Evolutionary conservation across 2,888 invertebrate genomes (phyloP).

Genomic region (Melanostoma mellinum): DNA sequence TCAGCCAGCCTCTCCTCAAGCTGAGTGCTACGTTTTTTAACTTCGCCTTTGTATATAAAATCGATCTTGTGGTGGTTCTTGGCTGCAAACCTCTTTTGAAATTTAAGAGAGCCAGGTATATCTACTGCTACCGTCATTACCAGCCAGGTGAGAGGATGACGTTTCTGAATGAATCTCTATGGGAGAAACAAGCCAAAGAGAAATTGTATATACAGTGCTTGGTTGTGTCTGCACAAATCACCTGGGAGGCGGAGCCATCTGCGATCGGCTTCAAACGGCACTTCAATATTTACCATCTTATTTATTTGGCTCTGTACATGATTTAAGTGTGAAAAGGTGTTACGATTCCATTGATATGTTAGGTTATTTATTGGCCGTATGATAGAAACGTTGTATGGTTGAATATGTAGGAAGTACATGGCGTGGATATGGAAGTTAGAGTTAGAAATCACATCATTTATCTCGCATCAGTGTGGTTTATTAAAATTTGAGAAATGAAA

Average conservation of each 20-base stretch:
- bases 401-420: slow-evolving; percentile 64
- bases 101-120: slow-evolving; percentile 54
- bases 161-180: slow-evolving; percentile 15
- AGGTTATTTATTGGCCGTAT: slow-evolving; percentile 50
- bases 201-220: slow-evolving; percentile 8
- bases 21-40: neutral
- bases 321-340: slow-evolving; percentile 58
- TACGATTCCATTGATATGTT: slow-evolving; percentile 66
- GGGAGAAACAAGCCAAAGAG: slow-evolving; percentile 18
- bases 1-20: slow-evolving; percentile 51
- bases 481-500: slow-evolving; percentile 24
- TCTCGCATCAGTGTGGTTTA: slow-evolving; percentile 38
- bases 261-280: slow-evolving; percentile 57
- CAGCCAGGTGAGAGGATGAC: neutral
- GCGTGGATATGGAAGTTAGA: slow-evolving; percentile 41
- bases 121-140: too few relatives aligned
- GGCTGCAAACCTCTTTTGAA: slow-evolving; percentile 52
- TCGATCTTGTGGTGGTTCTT: slow-evolving; percentile 44
- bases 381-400: slow-evolving; percentile 22
- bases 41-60: neutral
- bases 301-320: slow-evolving; percentile 24
- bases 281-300: slow-evolving; percentile 43
- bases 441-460: slow-evolving; percentile 50
- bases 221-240: slow-evolving; percentile 51
- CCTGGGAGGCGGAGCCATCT: slow-evolving; percentile 58